phyloP scores from a whole-genome alignment of 2,113 vertebrate genomes.

The Scomber scombrus region DNA sequence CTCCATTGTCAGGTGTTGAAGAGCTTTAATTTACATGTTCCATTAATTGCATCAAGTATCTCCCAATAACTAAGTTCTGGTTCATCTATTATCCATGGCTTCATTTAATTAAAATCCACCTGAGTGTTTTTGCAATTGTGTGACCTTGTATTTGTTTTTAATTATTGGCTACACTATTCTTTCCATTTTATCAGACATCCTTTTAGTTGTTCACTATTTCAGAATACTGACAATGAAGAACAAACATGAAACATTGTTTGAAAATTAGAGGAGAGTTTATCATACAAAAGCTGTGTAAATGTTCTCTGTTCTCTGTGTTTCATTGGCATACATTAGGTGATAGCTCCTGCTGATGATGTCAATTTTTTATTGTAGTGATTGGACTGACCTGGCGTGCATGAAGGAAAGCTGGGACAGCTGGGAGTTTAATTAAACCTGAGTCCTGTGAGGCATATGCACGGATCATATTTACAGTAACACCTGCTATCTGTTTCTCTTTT shows the following conservation, averaged over 20 bases:
- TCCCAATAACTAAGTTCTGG: constrained; percentile 25
- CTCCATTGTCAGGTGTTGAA: background rate
- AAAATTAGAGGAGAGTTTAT: background rate
- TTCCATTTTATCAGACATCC: background rate
- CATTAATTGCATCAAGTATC: constrained; percentile 17
- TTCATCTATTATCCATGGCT: constrained; percentile 58
- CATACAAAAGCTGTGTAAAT: background rate
- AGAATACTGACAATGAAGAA: background rate
- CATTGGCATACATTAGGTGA: background rate
- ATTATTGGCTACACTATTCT: background rate
- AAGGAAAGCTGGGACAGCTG: constrained; percentile 57
- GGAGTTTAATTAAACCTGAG: constrained; percentile 69
- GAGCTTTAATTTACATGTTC: constrained; percentile 5
- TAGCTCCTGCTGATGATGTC: too few species aligned
- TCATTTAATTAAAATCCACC: constrained; percentile 58
- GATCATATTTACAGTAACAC: constrained; percentile 34
- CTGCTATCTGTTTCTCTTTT: constrained; percentile 40
- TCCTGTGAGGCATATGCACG: constrained; percentile 38
- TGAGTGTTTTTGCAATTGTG: constrained; percentile 25
- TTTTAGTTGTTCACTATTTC: background rate
- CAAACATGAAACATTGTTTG: background rate
- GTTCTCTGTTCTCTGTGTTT: background rate
- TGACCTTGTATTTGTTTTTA: constrained; percentile 12
- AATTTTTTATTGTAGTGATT: background rate
- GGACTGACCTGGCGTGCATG: constrained; percentile 35